These are phyloP conservation scores for Hestina assimilis DNA, from an alignment of 1,140 invertebrate genomes.

Conservation along the genomic window DNA sequence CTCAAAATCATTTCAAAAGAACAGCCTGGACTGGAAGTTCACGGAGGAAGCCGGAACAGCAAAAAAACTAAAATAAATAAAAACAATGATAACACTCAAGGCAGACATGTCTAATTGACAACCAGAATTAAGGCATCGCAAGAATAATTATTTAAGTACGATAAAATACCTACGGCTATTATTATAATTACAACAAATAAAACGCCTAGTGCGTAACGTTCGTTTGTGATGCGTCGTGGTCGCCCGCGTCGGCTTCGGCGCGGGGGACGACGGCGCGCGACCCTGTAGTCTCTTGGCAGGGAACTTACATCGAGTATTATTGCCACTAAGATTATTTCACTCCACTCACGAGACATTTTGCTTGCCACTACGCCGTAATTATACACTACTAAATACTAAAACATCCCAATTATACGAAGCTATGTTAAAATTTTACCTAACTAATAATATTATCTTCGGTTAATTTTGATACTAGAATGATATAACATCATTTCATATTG, in stretches of 20 bases:
- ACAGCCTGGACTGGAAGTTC: conserved; percentile 79
- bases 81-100: conserved; percentile 78
- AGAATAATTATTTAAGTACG: conserved; percentile 80
- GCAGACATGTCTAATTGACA: conserved; percentile 80
- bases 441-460: conserved; percentile 79
- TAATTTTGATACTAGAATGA: conserved; percentile 80
- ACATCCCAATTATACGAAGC: conserved; percentile 79
- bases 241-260: conserved; percentile 22
- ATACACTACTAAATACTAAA: conserved; percentile 76
- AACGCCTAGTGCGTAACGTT: conserved; percentile 74
- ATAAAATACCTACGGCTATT: conserved; percentile 79
- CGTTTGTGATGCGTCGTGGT: conserved; percentile 43
- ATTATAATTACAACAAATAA: conserved; percentile 78
- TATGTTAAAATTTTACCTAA: conserved; percentile 79
- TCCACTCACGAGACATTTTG: conserved; percentile 71
- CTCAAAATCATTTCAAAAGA: conserved; percentile 79
- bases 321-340: conserved; percentile 68
- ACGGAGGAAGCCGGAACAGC: conserved; percentile 78
- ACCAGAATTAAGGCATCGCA: conserved; percentile 80
- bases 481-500: conserved; percentile 79
- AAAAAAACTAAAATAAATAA: conserved; percentile 76
- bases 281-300: conserved; percentile 65
- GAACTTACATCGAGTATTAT: conserved; percentile 75
- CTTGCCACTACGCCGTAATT: conserved; percentile 73
- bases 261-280: conserved; percentile 33